Conservation (phyloP, 2,797 vertebrate genomes). For the Enteromius unitaeniatus region DNA sequence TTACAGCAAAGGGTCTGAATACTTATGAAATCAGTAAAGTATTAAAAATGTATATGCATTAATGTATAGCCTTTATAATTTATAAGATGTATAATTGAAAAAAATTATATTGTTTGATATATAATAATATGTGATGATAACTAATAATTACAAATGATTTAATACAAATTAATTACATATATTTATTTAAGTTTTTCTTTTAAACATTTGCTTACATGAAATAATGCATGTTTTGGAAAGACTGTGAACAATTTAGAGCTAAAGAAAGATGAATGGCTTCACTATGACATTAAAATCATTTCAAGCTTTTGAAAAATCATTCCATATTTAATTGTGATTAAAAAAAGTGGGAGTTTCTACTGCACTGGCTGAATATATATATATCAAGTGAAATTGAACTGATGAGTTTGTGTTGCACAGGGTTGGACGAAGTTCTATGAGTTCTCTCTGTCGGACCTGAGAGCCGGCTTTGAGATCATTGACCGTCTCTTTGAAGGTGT, state of each 20-base stretch:
- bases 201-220: neutral
- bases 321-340: neutral
- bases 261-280: slow-evolving; percentile 8
- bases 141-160: too few relatives aligned
- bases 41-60: too few relatives aligned
- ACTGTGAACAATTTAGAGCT: neutral
- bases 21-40: too few relatives aligned
- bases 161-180: too few relatives aligned
- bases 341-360: neutral
- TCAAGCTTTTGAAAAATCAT: neutral
- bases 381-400: neutral
- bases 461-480: slow-evolving; percentile 93
- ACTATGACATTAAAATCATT: neutral
- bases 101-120: too few relatives aligned
- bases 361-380: neutral
- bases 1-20: too few relatives aligned
- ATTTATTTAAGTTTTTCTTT: neutral
- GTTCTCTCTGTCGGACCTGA: slow-evolving; percentile 95
- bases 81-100: too few relatives aligned
- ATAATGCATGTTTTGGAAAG: neutral
- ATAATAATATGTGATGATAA: too few relatives aligned
- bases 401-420: slow-evolving; percentile 70
- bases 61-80: neutral
- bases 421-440: slow-evolving; percentile 99
- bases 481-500: slow-evolving; percentile 91